Evolutionary conservation across 2,797 vertebrate genomes (phyloP), one percentile per base, ranked within the genome.

Genomic region (Falco naumanni): DNA sequence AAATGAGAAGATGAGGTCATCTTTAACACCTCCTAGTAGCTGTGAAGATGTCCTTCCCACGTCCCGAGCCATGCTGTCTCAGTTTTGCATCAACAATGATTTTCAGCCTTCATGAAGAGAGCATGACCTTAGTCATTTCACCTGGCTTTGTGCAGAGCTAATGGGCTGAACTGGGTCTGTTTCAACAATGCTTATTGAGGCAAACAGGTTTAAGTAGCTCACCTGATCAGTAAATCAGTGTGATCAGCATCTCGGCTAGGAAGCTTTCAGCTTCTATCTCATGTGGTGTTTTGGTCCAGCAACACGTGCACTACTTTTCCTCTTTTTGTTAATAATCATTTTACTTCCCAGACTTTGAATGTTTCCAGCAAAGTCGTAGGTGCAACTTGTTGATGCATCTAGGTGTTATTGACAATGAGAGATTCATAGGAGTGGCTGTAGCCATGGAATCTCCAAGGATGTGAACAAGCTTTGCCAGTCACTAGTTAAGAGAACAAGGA

Each of bases 1-100:
- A 89, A 92, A 85, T 71, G 77, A 95, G 66, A 80, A 66, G 51
- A 70, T 87, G 60, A 87, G 41, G 64, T 92, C 57, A 87, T 51
- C 47, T 86, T 70, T 83, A 92, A 87, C 72, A 81, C 82, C 75
- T 90, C 21, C 57, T 37, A 39, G 81, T 43, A 87, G 75, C 75
- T 90, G 75, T 50, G 64, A 84, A 93, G 63, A 26, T 0, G 4
- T 75, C 59, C 70, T 90, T 91, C 37, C 68, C 61, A 61, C 34
- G 66, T 70, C 57, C 59, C 51, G n/a, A 85, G 54, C 72, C 25
- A 6, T 16, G 45, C 59, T 68, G 41, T 59, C 48, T 94, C 76
- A 29, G 13, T 76, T 96, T 87, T 83, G 41, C 47, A 26, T 78
- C 72, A 47, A 31, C 45, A 57, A 16, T 59, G n/a, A 61, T 41